A percentile compares a stretch with the other conserved stretches of the same genome.
Evolutionary conservation across 2,797 vertebrate genomes (phyloP).

Genomic region (Tapirus indicus): DNA sequence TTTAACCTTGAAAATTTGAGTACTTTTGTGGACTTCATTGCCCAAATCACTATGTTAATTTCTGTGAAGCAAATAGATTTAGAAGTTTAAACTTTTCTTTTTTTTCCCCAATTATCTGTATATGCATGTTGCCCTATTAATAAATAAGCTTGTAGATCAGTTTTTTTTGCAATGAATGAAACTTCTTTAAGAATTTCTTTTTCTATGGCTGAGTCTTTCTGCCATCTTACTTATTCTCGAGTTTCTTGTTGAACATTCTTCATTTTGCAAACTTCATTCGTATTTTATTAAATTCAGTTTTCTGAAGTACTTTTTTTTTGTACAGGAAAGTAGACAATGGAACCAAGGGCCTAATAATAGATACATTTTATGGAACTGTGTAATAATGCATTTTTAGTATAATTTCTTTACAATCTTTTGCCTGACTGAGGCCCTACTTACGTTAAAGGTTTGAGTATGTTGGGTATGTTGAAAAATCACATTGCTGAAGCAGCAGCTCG

Average conservation of each 20-base stretch:
- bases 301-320: not conserved
- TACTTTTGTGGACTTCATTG: not conserved
- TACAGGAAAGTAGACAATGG: not conserved
- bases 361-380: not conserved
- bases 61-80: not conserved
- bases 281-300: constrained; percentile 1
- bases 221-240: not conserved
- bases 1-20: not conserved
- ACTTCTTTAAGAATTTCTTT: not conserved
- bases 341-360: not conserved
- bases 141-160: not conserved
- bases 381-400: not conserved
- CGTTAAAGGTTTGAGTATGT: not conserved
- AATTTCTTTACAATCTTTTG: not conserved
- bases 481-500: not conserved
- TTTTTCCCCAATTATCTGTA: not conserved
- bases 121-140: not conserved
- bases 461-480: not conserved
- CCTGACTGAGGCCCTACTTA: not conserved
- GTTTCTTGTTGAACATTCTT: constrained; percentile 26
- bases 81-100: not conserved
- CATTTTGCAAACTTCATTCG: not conserved
- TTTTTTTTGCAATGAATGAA: not conserved
- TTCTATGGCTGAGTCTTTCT: not conserved
- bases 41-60: not conserved